Percentiles rank a stretch among this genome's conserved stretches.
Conservation (phyloP, 2,797 vertebrate genomes). For the Emys orbicularis region DNA sequence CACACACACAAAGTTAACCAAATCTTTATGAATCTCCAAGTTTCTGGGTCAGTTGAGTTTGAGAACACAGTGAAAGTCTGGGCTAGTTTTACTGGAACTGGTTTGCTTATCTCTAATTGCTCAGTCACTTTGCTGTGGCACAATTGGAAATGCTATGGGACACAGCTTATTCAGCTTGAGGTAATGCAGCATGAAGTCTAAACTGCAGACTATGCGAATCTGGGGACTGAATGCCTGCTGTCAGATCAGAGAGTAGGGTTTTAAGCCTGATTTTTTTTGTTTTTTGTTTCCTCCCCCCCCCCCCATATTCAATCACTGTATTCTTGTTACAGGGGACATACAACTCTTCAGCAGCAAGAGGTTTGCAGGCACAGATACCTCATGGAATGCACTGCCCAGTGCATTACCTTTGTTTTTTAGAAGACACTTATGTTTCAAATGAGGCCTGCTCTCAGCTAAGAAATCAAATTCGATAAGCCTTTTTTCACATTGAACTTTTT, state of each 20-base stretch:
- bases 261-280: background rate
- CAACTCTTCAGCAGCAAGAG: slow-evolving; percentile 7
- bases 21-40: background rate
- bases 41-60: background rate
- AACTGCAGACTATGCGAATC: background rate
- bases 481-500: background rate
- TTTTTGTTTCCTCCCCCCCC: no score
- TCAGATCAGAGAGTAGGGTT: background rate
- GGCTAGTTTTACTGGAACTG: background rate
- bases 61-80: background rate
- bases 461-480: background rate
- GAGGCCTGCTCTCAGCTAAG: background rate
- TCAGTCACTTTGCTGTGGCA: background rate
- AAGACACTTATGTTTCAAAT: background rate
- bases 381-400: background rate
- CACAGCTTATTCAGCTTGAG: background rate
- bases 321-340: background rate
- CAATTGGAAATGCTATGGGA: background rate
- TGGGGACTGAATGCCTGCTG: background rate
- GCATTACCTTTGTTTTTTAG: background rate
- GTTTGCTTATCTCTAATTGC: background rate
- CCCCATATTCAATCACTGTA: background rate
- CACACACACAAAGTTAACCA: background rate
- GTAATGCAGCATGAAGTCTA: background rate
- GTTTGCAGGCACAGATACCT: background rate